phyloP scores from a whole-genome alignment of 2,113 vertebrate species.

The Xerus inauris region DNA sequence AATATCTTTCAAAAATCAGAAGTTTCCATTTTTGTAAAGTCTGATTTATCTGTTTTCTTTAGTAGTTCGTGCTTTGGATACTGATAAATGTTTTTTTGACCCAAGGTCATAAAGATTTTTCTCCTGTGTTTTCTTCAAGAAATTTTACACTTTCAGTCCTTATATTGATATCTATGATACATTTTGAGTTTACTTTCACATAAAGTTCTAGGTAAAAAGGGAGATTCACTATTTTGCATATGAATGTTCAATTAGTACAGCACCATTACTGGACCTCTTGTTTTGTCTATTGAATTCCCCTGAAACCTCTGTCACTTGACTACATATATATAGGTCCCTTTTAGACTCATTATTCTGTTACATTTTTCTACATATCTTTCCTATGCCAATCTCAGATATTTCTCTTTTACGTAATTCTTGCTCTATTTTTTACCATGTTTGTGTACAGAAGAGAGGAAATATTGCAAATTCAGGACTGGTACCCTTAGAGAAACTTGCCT shows the following conservation, averaged over 20 bases:
- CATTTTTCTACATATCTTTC: neutral
- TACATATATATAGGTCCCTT: neutral
- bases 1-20: neutral
- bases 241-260: neutral
- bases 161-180: neutral
- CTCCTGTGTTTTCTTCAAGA: neutral
- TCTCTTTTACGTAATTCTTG: neutral
- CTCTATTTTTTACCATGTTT: neutral
- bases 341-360: slow-evolving; percentile 7
- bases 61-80: neutral
- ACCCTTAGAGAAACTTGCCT: neutral
- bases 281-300: neutral
- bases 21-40: slow-evolving; percentile 10
- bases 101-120: neutral
- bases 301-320: neutral
- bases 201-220: neutral
- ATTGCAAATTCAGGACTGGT: neutral
- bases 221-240: neutral
- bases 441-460: neutral
- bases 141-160: slow-evolving; percentile 10
- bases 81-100: slow-evolving; percentile 6
- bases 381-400: neutral
- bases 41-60: neutral
- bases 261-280: neutral
- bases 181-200: slow-evolving; percentile 38